These are phyloP conservation scores for Rhagophthalmus giganteus DNA, from an alignment of 2,888 invertebrate genomes.

Conservation along the genomic window DNA sequence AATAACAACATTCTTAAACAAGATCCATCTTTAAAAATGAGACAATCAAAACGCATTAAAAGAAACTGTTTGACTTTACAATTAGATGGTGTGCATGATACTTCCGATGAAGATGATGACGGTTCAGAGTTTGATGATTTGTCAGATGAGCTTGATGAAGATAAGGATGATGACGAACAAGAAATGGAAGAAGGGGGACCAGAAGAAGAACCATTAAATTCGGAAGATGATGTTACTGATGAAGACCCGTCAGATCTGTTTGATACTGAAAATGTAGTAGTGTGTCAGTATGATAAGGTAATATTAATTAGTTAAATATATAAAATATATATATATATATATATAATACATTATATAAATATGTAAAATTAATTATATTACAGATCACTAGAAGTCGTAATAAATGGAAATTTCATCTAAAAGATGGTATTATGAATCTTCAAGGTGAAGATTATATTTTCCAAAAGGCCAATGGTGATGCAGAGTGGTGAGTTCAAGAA, in stretches of 20 bases:
- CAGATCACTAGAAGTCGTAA: slow-evolving; percentile 96
- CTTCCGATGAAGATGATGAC: slow-evolving; percentile 77
- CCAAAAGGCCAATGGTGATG: slow-evolving; percentile 98
- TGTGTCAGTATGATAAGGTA: slow-evolving; percentile 99
- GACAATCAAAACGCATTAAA: slow-evolving; percentile 4
- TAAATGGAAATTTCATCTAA: slow-evolving; percentile 99
- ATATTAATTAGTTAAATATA: background rate
- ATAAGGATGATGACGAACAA: slow-evolving; percentile 56
- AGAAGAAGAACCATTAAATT: slow-evolving; percentile 88
- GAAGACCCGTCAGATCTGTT: slow-evolving; percentile 94
- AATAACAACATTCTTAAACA: no score
- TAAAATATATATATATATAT: background rate
- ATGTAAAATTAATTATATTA: slow-evolving; percentile 29
- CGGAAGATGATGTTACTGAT: slow-evolving; percentile 96
- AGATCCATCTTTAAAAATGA: background rate
- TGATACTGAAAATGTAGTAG: slow-evolving; percentile 98
- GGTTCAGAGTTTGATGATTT: slow-evolving; percentile 72
- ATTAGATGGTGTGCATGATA: slow-evolving; percentile 63
- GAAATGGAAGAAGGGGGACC: slow-evolving; percentile 58
- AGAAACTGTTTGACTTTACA: slow-evolving; percentile 29
- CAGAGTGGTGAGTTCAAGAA: slow-evolving; percentile 94
- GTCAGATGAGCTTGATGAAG: slow-evolving; percentile 65
- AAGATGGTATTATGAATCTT: slow-evolving; percentile 99
- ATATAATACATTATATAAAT: slow-evolving; percentile 6
- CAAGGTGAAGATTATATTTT: slow-evolving; percentile 98